These are phyloP conservation scores for Leucoraja ocellata DNA, from an alignment of 2,797 vertebrate genomes.

Conservation along the genomic window DNA sequence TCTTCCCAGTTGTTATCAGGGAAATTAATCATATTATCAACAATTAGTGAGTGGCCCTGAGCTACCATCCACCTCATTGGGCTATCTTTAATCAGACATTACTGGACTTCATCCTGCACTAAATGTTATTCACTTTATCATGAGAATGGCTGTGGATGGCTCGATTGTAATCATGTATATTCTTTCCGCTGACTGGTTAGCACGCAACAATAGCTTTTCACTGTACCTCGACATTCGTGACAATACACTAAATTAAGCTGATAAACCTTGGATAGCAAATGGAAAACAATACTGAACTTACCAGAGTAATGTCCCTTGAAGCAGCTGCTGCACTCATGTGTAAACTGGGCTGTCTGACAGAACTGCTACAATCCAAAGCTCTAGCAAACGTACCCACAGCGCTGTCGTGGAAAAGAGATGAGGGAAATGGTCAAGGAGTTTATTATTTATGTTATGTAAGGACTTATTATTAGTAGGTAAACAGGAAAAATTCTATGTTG, in stretches of 20 bases:
- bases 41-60: too few relatives aligned
- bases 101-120: too few relatives aligned
- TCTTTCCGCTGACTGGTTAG: too few relatives aligned
- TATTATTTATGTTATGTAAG: not conserved
- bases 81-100: too few relatives aligned
- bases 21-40: too few relatives aligned
- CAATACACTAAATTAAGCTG: not conserved
- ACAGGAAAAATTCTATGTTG: not conserved
- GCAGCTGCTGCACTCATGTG: slow-evolving; percentile 96
- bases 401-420: slow-evolving; percentile 52
- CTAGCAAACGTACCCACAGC: slow-evolving; percentile 91
- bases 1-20: too few relatives aligned
- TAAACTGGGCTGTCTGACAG: slow-evolving; percentile 88
- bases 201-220: too few relatives aligned
- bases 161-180: too few relatives aligned
- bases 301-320: slow-evolving; percentile 92
- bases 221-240: too few relatives aligned
- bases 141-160: too few relatives aligned
- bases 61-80: too few relatives aligned
- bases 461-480: not conserved
- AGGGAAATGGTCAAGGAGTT: not conserved
- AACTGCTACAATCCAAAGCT: slow-evolving; percentile 92
- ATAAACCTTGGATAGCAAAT: not conserved
- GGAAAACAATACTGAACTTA: slow-evolving; percentile 51
- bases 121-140: too few relatives aligned